Percentiles rank a stretch among this genome's conserved stretches.
phyloP scores from a whole-genome alignment of 2,797 vertebrate species.

The Rhinichthys osculus region DNA sequence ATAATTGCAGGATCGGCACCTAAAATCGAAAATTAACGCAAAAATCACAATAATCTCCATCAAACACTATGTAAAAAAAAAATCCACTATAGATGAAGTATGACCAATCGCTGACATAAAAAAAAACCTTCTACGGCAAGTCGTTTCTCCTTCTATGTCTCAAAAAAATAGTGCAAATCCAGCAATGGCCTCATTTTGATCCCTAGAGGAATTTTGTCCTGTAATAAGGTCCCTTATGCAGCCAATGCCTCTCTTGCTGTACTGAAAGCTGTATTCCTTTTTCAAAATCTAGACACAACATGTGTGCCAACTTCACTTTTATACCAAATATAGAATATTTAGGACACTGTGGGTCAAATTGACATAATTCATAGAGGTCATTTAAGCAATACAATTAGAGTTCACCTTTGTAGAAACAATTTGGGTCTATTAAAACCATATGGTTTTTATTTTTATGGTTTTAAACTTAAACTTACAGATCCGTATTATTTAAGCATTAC shows the following conservation, averaged over 20 bases:
- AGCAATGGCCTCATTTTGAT: conserved; percentile 60
- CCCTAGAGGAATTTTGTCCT: conserved; percentile 60
- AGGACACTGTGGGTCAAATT: conserved; percentile 59
- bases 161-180: conserved; percentile 29
- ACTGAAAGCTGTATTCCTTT: conserved; percentile 56
- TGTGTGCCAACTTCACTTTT: conserved; percentile 59
- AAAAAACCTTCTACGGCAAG: conserved; percentile 7
- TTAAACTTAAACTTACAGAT: background rate
- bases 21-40: conserved; percentile 55
- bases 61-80: conserved; percentile 37
- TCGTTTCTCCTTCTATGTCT: conserved; percentile 29
- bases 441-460: background rate
- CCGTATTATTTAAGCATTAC: background rate
- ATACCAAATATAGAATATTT: conserved; percentile 64
- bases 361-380: conserved; percentile 56
- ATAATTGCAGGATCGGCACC: conserved; percentile 51
- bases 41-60: conserved; percentile 33
- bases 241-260: conserved; percentile 34
- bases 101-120: background rate
- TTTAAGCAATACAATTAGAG: conserved; percentile 26
- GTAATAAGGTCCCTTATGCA: conserved; percentile 50
- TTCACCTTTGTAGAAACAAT: conserved; percentile 1
- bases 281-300: conserved; percentile 62
- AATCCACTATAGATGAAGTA: background rate
- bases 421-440: background rate